phyloP scores from a whole-genome alignment of 2,113 vertebrate species.

The Pterocles burchelli region DNA sequence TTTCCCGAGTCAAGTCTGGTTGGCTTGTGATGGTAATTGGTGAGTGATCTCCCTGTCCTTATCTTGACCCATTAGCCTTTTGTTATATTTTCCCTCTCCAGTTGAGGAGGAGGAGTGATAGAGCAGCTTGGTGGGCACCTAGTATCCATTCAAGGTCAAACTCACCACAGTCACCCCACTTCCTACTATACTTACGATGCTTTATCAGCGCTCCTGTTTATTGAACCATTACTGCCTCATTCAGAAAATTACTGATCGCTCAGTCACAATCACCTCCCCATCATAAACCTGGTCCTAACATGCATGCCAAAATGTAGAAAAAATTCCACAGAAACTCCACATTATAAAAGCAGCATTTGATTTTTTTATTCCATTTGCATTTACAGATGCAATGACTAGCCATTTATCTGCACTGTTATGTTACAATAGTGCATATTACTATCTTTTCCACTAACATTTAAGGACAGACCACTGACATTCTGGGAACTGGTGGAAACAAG shows the following conservation, averaged over 20 bases:
- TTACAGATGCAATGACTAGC: accelerated
- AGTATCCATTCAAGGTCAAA: too few species aligned
- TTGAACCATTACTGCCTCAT: background rate
- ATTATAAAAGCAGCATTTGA: background rate
- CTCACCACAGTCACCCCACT: background rate
- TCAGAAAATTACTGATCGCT: background rate
- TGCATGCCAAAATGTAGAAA: background rate
- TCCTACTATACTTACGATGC: background rate
- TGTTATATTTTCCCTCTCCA: too few species aligned
- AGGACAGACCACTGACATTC: background rate
- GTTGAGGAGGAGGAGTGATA: too few species aligned
- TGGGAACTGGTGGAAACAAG: background rate
- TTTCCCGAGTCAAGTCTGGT: too few species aligned
- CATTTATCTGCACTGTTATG: background rate
- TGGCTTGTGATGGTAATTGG: too few species aligned
- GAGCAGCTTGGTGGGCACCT: too few species aligned
- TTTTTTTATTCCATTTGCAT: background rate
- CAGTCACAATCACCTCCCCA: background rate
- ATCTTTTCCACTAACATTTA: background rate
- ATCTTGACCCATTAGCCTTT: too few species aligned
- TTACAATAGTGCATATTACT: background rate
- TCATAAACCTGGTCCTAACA: background rate
- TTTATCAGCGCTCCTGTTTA: background rate
- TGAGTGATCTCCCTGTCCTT: too few species aligned
- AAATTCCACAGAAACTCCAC: background rate